These are phyloP conservation scores for Calyptommatus sinebrachiatus DNA, from an alignment of 2,113 vertebrate species.

Conservation along the genomic window DNA sequence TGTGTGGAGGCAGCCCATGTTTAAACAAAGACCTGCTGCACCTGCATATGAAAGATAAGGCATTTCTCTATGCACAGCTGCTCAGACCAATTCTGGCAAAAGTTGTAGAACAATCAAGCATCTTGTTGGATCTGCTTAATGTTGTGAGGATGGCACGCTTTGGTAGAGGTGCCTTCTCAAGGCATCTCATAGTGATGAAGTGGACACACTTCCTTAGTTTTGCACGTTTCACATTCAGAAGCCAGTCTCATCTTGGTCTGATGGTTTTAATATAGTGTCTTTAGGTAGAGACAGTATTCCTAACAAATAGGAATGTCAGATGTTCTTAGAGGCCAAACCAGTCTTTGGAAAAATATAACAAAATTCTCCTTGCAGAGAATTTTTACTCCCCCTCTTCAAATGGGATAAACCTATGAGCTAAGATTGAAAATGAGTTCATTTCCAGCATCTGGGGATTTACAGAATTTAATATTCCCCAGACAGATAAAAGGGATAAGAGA, in stretches of 20 bases:
- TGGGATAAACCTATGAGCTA: conserved; percentile 22
- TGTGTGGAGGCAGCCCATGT: too few relatives aligned
- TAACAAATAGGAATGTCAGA: background rate
- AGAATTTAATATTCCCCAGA: conserved; percentile 53
- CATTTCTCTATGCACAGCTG: too few relatives aligned
- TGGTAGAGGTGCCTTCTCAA: too few relatives aligned
- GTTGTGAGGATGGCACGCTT: too few relatives aligned
- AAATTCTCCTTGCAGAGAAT: conserved; percentile 12
- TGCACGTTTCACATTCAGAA: background rate
- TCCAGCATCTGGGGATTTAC: conserved; percentile 29
- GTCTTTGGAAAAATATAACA: conserved; percentile 8
- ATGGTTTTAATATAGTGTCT: fast-evolving
- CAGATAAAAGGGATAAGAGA: conserved; percentile 50
- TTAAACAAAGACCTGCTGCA: too few relatives aligned
- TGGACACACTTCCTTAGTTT: too few relatives aligned
- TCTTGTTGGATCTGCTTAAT: too few relatives aligned
- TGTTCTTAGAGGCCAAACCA: conserved; percentile 17
- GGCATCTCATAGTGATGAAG: too few relatives aligned
- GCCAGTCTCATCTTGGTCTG: background rate
- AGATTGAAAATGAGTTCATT: conserved; percentile 43
- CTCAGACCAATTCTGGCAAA: too few relatives aligned
- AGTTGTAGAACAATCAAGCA: too few relatives aligned
- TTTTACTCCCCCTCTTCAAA: conserved; percentile 22
- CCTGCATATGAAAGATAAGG: too few relatives aligned
- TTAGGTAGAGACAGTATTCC: background rate